Percentiles rank a stretch among this genome's conserved stretches.
These are phyloP conservation scores for Lampris incognitus DNA, from an alignment of 2,113 vertebrate genomes.

Conservation along the genomic window DNA sequence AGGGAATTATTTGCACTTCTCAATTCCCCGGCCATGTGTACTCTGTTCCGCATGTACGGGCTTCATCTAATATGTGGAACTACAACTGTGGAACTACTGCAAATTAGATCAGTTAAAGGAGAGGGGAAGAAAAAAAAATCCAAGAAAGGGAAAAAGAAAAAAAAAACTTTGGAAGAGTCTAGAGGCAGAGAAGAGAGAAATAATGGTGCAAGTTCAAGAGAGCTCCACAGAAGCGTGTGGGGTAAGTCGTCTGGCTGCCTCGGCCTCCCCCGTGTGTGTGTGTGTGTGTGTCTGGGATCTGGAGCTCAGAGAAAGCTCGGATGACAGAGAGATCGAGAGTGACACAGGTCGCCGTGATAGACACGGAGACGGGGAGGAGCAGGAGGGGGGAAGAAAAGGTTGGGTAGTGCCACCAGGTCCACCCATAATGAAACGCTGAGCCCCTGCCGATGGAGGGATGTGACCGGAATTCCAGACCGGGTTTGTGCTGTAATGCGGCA, in stretches of 20 bases:
- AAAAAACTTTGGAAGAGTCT: slow-evolving; percentile 54
- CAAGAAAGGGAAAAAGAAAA: slow-evolving; percentile 19
- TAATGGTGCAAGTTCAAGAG: slow-evolving; percentile 52
- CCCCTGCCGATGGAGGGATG: slow-evolving; percentile 58
- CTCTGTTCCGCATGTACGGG: slow-evolving; percentile 77
- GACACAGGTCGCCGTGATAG: slow-evolving; percentile 73
- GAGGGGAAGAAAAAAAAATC: slow-evolving; percentile 35
- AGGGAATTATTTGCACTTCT: slow-evolving; percentile 85
- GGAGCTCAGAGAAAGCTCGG: slow-evolving; percentile 62
- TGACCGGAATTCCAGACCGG: slow-evolving; percentile 61
- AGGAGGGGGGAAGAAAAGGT: slow-evolving; percentile 72
- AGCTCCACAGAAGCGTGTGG: slow-evolving; percentile 29
- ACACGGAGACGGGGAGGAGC: slow-evolving; percentile 54
- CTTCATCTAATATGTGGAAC: slow-evolving; percentile 77
- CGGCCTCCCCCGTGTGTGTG: slow-evolving; percentile 66
- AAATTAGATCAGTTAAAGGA: slow-evolving; percentile 72
- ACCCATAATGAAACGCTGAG: slow-evolving; percentile 61
- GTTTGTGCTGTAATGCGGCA: slow-evolving; percentile 37
- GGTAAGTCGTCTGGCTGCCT: slow-evolving; percentile 32
- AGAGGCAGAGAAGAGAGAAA: slow-evolving; percentile 50
- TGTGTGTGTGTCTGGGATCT: slow-evolving; percentile 62
- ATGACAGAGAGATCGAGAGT: slow-evolving; percentile 68
- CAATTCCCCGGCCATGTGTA: slow-evolving; percentile 83
- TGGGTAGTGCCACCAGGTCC: slow-evolving; percentile 66
- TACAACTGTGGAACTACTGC: slow-evolving; percentile 58